Conservation (phyloP, 2,888 invertebrate genomes). For the Ornithoptera alexandrae region DNA sequence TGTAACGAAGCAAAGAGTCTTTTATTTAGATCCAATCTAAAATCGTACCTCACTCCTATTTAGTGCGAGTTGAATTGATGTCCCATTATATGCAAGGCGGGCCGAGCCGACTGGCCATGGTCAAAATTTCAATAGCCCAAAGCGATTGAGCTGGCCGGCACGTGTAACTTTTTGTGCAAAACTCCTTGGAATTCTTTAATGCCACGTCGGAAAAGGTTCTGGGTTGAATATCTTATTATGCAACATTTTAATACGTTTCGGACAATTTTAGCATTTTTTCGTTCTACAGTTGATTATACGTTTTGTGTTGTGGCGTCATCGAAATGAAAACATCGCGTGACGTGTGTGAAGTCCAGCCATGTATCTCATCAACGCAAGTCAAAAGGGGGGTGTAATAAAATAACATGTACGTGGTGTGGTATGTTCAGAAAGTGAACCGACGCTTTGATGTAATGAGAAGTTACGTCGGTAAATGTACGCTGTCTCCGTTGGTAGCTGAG, state of each 20-base stretch:
- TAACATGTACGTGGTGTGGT: background rate
- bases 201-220: conserved; percentile 56
- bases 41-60: conserved; percentile 44
- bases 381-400: conserved; percentile 28
- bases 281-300: conserved; percentile 44
- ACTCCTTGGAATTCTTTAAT: conserved; percentile 69
- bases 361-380: conserved; percentile 37
- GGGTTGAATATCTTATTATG: conserved; percentile 74
- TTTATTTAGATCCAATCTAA: conserved; percentile 34
- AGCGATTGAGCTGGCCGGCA: conserved; percentile 68
- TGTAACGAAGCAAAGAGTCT: conserved; percentile 29
- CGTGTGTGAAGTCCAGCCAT: conserved; percentile 35
- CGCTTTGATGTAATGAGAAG: conserved; percentile 35
- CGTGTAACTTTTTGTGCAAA: conserved; percentile 78
- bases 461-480: conserved; percentile 39
- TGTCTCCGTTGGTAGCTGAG: conserved; percentile 42
- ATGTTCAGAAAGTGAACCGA: conserved; percentile 24
- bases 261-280: conserved; percentile 45
- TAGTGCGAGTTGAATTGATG: conserved; percentile 59
- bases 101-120: conserved; percentile 57
- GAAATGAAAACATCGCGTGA: conserved; percentile 45
- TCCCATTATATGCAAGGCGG: conserved; percentile 67
- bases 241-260: conserved; percentile 60
- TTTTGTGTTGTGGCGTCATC: conserved; percentile 47
- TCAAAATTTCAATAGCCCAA: conserved; percentile 75